Evolutionary conservation across 2,888 invertebrate genomes (phyloP), one percentile per base, ranked within the genome.

Genomic region (Cyclophora punctaria): DNA sequence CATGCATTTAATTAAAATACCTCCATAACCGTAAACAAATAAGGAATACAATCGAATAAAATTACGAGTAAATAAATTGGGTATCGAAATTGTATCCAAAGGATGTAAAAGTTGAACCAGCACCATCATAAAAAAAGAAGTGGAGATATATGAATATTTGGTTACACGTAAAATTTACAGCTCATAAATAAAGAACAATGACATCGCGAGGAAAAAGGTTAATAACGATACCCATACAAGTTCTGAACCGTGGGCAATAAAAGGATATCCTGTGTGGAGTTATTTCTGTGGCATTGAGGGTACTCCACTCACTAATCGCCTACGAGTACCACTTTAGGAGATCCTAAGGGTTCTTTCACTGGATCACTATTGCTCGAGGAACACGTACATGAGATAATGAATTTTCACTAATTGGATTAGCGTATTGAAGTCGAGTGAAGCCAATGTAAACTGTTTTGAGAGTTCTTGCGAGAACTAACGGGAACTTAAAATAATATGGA

Each of bases 341-440:
- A 74, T 70, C 65, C 73, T 69, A 68, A 84, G 82, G 79, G 84
- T 80, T 80, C 81, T 81, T 84, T 78, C 75, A 58, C 68, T 69
- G 71, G 80, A 79, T 80, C 80, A 78, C 80, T 80, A 80, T 78
- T 78, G 76, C 72, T 63, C 53, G 69, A 73, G 75, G 75, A 80
- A 83, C 80, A 84, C 78, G 81, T 78, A 73, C 73, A 69, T 63
- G 62, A 71, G 80, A 78, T 83, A 83, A 83, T 84, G 77, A 83
- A 80, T 80, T 80, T 70, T 57, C 73, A 60, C 73, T 83, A 83
- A 84, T 84, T 83, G 76, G 76, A 78, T 81, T 75, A 77, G 66
- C 65, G 66, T 72, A 73, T 72, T 71, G 67, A 66, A 68, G 50
- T 49, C 44, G 46, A 51, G 48, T 49, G 52, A 47, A 37, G 48